Base-by-base conservation (phyloP, 2,113 vertebrate species). In the Proterorhinus semilunaris region DNA sequence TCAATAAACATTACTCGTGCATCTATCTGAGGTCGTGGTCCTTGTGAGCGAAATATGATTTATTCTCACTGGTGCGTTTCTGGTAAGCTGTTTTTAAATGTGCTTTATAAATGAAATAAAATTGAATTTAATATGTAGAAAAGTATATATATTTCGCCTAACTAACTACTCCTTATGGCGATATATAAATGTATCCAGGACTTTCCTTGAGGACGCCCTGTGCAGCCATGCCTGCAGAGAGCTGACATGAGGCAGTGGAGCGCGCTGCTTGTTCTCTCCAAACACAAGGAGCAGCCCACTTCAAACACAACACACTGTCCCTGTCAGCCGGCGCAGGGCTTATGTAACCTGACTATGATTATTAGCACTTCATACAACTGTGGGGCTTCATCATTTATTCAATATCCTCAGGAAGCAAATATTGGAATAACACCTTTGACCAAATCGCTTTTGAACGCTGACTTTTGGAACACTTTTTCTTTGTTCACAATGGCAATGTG, bases 211-310 rank as follows among this genome's bases (percentile, higher is more conserved):
- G 79, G 69, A 75, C 59, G 68, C 66, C 72, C 13, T 8, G 16
- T 53, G 65, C 43, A 61, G 6, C 72, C 74, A 36, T 21, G 67
- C 68, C 84, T 83, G 63, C 75, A 62, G 81, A 50, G 69, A 69
- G 71, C 55, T 79, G 71, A 69, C 77, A 75, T 59, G 71, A 46
- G 74, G 74, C 81, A 52, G 65, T 47, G 55, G 17, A 74, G 42
- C 2, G 59, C 72, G 66, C 43, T 77, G 62, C n/a, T 52, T 44
- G 65, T 68, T 48, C 63, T 59, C 55, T 78, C 9, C 36, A 48
- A 36, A 52, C 54, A 61, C 53, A 68, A 62, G 61, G 49, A 72
- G 46, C 42, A 2, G 54, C 58, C 63, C 9, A 58, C 45, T 53
- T 73, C 79, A 55, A 64, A 49, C 73, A 64, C 69, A 43, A 43